Percentiles rank a stretch among this genome's conserved stretches.
Evolutionary conservation across 2,797 vertebrate species (phyloP).

Genomic region (Myoxocephalus aenaeus): DNA sequence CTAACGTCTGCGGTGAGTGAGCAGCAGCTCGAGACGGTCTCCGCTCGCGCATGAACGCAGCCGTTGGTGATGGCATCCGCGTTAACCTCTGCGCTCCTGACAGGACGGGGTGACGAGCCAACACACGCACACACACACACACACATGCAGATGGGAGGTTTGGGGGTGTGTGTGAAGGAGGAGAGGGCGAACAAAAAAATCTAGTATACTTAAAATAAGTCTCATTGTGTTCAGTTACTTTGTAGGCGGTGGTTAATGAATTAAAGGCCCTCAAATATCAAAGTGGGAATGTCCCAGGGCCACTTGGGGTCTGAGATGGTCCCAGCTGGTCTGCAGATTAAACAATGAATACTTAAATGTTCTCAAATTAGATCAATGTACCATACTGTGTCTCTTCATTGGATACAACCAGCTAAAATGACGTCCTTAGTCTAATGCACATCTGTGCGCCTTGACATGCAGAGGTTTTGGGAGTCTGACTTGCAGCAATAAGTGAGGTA

Average conservation of each 20-base stretch:
- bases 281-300: not conserved
- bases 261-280: not conserved
- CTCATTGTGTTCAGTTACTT: not conserved
- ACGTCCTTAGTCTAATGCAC: not conserved
- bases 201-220: not conserved
- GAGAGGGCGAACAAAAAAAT: not conserved
- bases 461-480: slow-evolving; percentile 22
- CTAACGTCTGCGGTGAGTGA: slow-evolving; percentile 61
- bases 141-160: not conserved
- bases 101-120: slow-evolving; percentile 9
- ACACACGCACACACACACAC: not conserved
- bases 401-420: not conserved
- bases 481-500: slow-evolving; percentile 38
- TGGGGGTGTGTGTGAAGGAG: not conserved
- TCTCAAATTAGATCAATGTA: not conserved
- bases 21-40: not conserved
- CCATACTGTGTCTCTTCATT: not conserved
- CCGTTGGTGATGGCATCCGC: slow-evolving; percentile 37
- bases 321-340: not conserved
- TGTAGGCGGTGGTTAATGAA: not conserved
- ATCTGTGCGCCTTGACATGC: slow-evolving; percentile 20
- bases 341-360: no score
- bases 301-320: not conserved
- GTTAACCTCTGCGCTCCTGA: slow-evolving; percentile 55
- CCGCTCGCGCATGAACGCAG: not conserved